These are phyloP conservation scores for Zaprionus davidi DNA, from an alignment of 1,140 invertebrate genomes.

Conservation along the genomic window DNA sequence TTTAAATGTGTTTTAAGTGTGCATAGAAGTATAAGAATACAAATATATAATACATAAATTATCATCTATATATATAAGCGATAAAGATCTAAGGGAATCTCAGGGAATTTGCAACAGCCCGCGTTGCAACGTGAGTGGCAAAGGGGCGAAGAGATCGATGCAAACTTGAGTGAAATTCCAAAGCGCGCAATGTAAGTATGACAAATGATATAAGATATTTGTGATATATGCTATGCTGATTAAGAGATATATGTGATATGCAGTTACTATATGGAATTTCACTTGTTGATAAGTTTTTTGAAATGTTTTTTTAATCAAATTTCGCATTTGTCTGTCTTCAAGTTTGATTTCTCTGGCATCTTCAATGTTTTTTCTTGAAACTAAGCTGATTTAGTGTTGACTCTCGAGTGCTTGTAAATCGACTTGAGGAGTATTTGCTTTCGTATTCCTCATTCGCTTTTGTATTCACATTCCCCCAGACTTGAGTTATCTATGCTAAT, in stretches of 20 bases:
- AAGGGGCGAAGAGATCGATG: conserved; percentile 7
- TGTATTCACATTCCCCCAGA: conserved; percentile 1
- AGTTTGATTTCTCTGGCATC: neutral
- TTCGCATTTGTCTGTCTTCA: too few species aligned
- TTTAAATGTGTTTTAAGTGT: conserved; percentile 15
- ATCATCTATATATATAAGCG: neutral
- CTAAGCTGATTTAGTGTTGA: neutral
- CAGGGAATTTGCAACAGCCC: conserved; percentile 22
- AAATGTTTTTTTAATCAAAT: too few species aligned
- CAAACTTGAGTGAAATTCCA: conserved; percentile 37
- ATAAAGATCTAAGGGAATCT: neutral
- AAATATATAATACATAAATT: conserved; percentile 16
- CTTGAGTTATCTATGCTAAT: conserved; percentile 36
- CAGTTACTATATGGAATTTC: neutral
- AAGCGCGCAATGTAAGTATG: conserved; percentile 46
- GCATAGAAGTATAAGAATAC: conserved; percentile 12
- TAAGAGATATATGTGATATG: neutral
- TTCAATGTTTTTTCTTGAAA: neutral
- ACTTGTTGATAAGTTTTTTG: neutral
- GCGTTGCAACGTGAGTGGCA: neutral
- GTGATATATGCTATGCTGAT: neutral
- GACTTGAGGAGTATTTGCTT: neutral
- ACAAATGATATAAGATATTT: neutral
- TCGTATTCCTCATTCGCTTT: neutral
- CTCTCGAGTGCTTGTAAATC: neutral